These are phyloP conservation scores for Ecliptopera silaceata DNA, from an alignment of 2,888 invertebrate genomes.

Conservation along the genomic window DNA sequence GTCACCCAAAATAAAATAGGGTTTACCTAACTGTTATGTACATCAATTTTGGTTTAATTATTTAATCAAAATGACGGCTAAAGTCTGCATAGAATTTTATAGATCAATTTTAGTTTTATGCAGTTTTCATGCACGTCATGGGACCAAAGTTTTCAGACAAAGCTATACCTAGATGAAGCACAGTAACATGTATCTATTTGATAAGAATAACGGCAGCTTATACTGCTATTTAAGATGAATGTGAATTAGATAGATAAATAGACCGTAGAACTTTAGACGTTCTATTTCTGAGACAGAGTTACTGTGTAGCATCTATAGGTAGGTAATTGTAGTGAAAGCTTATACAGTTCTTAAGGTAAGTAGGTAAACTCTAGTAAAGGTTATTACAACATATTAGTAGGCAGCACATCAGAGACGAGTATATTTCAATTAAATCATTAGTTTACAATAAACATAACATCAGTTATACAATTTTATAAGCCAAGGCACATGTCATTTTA, in stretches of 20 bases:
- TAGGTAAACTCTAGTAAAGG: background rate
- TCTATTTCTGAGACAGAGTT: background rate
- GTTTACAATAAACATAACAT: conserved; percentile 67
- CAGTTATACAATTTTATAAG: conserved; percentile 72
- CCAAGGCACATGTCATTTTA: conserved; percentile 80
- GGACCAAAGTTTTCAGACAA: background rate
- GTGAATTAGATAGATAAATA: background rate
- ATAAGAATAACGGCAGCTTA: no score
- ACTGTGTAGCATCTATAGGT: background rate
- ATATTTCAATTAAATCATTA: conserved; percentile 48
- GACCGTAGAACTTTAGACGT: no score
- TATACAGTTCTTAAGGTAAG: background rate
- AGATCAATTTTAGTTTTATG: background rate
- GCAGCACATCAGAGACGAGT: conserved; percentile 64
- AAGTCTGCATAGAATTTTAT: background rate
- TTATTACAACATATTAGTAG: conserved; percentile 39
- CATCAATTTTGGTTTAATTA: background rate
- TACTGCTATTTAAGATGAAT: background rate
- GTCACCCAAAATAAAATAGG: background rate
- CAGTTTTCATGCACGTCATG: background rate
- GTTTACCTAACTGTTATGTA: background rate
- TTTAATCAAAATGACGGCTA: background rate
- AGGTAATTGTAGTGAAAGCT: background rate
- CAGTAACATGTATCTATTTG: background rate
- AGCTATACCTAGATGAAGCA: background rate